phyloP scores from a whole-genome alignment of 2,888 invertebrate genomes.

The Exocentrus adspersus region DNA sequence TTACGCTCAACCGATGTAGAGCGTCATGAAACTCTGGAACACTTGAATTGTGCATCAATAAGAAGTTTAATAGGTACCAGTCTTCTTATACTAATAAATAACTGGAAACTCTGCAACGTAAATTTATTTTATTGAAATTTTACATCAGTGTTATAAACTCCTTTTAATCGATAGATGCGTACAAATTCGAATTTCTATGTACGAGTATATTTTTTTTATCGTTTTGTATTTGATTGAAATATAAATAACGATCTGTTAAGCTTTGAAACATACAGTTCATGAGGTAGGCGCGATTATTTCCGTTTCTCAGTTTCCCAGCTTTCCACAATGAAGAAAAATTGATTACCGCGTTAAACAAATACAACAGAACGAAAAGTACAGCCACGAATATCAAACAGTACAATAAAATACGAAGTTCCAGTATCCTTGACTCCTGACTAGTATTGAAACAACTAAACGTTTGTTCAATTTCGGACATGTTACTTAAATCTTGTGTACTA shows the following conservation, averaged over 20 bases:
- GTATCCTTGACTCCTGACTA: not conserved
- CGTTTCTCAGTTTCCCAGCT: not conserved
- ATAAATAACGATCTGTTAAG: not conserved
- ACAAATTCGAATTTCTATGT: too few relatives aligned
- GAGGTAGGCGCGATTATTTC: not conserved
- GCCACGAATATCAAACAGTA: not conserved
- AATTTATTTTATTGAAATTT: too few relatives aligned
- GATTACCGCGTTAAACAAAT: not conserved
- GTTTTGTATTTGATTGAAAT: too few relatives aligned
- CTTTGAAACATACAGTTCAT: not conserved
- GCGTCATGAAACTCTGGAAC: conserved; percentile 12
- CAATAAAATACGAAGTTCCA: too few relatives aligned
- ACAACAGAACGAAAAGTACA: not conserved
- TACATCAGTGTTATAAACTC: too few relatives aligned
- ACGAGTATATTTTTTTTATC: too few relatives aligned
- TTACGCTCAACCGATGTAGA: conserved; percentile 9
- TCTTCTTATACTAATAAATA: too few relatives aligned
- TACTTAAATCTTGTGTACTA: too few relatives aligned
- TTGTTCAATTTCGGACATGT: not conserved
- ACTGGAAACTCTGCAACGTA: too few relatives aligned
- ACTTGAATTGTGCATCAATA: conserved; percentile 16
- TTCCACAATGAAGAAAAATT: not conserved
- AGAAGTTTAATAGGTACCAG: conserved; percentile 2
- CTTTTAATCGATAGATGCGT: too few relatives aligned
- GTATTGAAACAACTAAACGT: not conserved